phyloP scores from a whole-genome alignment of 2,888 invertebrate genomes.

The Caprella mutica region DNA sequence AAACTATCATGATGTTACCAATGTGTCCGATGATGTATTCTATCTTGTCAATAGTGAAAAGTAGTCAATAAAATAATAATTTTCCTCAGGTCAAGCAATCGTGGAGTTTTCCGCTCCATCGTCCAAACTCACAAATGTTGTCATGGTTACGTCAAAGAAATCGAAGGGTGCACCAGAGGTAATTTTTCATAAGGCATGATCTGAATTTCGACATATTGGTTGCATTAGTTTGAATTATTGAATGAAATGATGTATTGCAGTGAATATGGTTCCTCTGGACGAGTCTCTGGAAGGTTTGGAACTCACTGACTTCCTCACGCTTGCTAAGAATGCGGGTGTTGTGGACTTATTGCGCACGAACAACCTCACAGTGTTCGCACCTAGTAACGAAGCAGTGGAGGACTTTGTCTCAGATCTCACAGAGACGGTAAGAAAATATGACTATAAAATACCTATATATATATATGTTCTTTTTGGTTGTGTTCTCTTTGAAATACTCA shows the following conservation, averaged over 20 bases:
- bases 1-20: constrained; percentile 14
- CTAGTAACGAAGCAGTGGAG: constrained; percentile 43
- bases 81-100: constrained; percentile 43
- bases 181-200: constrained; percentile 18
- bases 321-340: constrained; percentile 47
- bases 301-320: constrained; percentile 49
- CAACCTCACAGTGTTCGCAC: constrained; percentile 47
- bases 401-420: constrained; percentile 37
- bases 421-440: constrained; percentile 16
- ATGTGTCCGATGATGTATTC: background rate
- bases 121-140: constrained; percentile 57
- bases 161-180: constrained; percentile 46
- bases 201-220: background rate
- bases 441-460: background rate
- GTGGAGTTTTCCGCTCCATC: constrained; percentile 50
- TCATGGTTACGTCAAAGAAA: constrained; percentile 47
- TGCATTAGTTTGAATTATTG: background rate
- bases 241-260: constrained; percentile 37
- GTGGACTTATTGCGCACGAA: constrained; percentile 45
- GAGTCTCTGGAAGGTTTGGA: constrained; percentile 50
- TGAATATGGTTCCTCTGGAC: constrained; percentile 49
- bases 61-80: no score
- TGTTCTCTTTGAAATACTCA: no score
- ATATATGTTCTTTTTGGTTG: no score
- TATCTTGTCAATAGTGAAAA: constrained; percentile 31